Conservation (phyloP, 2,797 vertebrate genomes). For the Lemur catta region DNA sequence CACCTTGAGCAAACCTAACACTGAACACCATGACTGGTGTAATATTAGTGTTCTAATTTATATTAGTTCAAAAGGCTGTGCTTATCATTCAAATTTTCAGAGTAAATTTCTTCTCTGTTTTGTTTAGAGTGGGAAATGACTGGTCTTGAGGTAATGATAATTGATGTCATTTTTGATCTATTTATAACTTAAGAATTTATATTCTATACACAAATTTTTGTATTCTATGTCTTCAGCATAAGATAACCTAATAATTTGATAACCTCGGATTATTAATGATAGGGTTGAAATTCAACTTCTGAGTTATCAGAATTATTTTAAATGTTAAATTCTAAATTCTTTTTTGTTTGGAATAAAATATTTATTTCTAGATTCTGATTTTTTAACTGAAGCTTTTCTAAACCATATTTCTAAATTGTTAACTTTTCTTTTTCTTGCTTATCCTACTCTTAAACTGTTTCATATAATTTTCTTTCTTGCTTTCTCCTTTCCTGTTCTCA, state of each 20-base stretch:
- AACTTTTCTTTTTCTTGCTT: slow-evolving; percentile 61
- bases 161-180: background rate
- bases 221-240: background rate
- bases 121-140: background rate
- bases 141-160: background rate
- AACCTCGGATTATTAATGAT: background rate
- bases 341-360: background rate
- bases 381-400: background rate
- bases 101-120: background rate
- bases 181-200: background rate
- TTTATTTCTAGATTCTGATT: background rate
- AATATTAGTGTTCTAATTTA: background rate
- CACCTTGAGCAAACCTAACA: too few species aligned
- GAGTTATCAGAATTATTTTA: background rate
- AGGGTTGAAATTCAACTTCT: background rate
- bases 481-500: slow-evolving; percentile 69
- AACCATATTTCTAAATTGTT: slow-evolving; percentile 32
- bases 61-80: background rate
- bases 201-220: background rate
- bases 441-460: slow-evolving; percentile 60
- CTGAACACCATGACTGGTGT: background rate
- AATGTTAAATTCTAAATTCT: background rate
- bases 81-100: background rate
- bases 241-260: too few species aligned
- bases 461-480: background rate